Evolutionary conservation across 92 coral and sea anemone species (phyloP).

Genomic region (Ricordea florida): DNA sequence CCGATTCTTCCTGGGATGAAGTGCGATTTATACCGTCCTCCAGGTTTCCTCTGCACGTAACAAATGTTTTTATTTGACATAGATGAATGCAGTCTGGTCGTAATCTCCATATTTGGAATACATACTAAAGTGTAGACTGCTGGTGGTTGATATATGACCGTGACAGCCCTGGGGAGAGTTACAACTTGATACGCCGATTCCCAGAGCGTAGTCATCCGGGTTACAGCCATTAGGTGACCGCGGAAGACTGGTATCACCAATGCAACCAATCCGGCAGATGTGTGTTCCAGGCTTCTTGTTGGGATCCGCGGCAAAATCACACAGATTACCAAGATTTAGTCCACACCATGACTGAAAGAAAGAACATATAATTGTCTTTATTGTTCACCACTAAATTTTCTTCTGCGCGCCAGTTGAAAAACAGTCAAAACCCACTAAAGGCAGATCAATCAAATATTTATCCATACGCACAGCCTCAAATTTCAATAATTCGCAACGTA

Average conservation of each 20-base stretch:
- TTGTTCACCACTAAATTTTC: no score
- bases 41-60: no score
- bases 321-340: slow-evolving; percentile 88
- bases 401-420: no score
- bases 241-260: slow-evolving; percentile 89
- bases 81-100: slow-evolving; percentile 92
- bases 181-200: slow-evolving; percentile 98
- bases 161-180: slow-evolving; percentile 77
- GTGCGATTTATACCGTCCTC: no score
- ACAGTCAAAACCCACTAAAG: no score
- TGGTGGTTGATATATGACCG: slow-evolving; percentile 67
- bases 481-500: no score
- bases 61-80: slow-evolving; percentile 62
- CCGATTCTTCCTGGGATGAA: no score
- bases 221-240: slow-evolving; percentile 82
- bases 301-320: slow-evolving; percentile 88
- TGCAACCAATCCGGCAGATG: slow-evolving; percentile 93
- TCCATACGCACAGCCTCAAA: no score
- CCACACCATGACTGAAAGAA: slow-evolving; percentile 93
- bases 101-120: slow-evolving; percentile 84
- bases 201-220: slow-evolving; percentile 94
- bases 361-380: background rate
- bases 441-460: no score
- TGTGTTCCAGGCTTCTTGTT: slow-evolving; percentile 95
- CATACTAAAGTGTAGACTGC: slow-evolving; percentile 87